A percentile compares a stretch with the other conserved stretches of the same genome.
Conservation (phyloP, 2,797 vertebrate genomes). For the Lepilemur ruficaudatus region DNA sequence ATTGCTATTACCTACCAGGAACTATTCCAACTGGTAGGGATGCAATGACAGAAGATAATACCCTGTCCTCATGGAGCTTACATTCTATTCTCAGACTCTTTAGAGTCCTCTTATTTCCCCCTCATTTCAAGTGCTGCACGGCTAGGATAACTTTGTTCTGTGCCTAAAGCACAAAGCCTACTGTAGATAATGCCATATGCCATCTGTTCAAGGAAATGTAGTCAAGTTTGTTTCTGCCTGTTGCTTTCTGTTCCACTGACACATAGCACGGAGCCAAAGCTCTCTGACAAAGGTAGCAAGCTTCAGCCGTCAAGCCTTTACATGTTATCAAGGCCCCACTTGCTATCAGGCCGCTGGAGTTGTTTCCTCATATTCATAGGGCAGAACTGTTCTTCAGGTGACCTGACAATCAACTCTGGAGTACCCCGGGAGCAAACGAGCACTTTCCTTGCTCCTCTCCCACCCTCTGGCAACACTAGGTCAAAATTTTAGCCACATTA, state of each 20-base stretch:
- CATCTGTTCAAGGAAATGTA: background rate
- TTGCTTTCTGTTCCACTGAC: background rate
- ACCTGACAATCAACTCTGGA: background rate
- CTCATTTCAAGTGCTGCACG: background rate
- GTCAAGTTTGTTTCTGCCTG: background rate
- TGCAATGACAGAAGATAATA: background rate
- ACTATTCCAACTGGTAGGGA: background rate
- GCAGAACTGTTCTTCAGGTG: background rate
- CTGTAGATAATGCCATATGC: background rate
- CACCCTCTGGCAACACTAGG: background rate
- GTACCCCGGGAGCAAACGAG: background rate
- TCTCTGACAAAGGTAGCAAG: background rate
- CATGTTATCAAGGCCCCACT: background rate
- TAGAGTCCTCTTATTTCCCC: background rate
- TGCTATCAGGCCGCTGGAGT: background rate
- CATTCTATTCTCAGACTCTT: background rate
- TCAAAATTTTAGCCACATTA: background rate
- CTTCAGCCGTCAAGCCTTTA: background rate
- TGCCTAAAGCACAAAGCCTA: background rate
- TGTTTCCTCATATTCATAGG: background rate
- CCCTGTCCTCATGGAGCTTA: background rate
- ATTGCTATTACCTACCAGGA: background rate
- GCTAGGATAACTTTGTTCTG: background rate
- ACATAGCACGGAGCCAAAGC: background rate
- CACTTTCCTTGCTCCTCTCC: background rate